These are phyloP conservation scores for Anisognathus igniventris DNA, from an alignment of 2,797 vertebrate species.

Conservation along the genomic window DNA sequence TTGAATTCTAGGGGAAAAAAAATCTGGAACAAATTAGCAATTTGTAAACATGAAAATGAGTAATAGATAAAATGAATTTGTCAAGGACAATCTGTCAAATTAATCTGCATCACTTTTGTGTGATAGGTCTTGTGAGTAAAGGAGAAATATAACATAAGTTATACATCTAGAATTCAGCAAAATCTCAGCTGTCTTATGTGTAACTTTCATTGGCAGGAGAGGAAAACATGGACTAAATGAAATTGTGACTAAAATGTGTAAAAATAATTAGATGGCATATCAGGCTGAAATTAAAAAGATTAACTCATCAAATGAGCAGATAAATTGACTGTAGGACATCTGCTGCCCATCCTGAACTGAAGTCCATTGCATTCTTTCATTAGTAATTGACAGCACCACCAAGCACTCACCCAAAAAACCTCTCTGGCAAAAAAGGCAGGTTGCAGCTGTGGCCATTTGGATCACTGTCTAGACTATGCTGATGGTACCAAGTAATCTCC, in stretches of 20 bases:
- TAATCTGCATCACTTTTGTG: neutral
- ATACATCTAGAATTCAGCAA: neutral
- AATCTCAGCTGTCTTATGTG: neutral
- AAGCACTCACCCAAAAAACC: neutral
- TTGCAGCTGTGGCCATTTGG: neutral
- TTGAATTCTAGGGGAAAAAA: neutral
- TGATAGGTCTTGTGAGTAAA: neutral
- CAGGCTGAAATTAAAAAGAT: neutral
- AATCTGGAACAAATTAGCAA: neutral
- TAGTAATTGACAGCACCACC: fast-evolving
- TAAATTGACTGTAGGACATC: neutral
- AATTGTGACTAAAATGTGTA: neutral
- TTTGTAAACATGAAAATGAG: neutral
- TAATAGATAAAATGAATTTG: neutral
- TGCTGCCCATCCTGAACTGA: neutral
- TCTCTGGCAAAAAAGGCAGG: neutral
- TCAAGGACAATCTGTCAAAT: neutral
- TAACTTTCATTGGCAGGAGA: neutral
- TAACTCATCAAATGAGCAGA: neutral
- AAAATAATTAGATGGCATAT: neutral
- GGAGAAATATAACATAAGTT: neutral
- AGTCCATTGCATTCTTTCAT: fast-evolving
- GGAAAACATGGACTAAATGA: neutral
- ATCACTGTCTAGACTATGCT: neutral
- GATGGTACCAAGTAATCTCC: neutral